phyloP scores from a whole-genome alignment of 2,797 vertebrate genomes.

The Sternarchorhynchus goeldii region DNA sequence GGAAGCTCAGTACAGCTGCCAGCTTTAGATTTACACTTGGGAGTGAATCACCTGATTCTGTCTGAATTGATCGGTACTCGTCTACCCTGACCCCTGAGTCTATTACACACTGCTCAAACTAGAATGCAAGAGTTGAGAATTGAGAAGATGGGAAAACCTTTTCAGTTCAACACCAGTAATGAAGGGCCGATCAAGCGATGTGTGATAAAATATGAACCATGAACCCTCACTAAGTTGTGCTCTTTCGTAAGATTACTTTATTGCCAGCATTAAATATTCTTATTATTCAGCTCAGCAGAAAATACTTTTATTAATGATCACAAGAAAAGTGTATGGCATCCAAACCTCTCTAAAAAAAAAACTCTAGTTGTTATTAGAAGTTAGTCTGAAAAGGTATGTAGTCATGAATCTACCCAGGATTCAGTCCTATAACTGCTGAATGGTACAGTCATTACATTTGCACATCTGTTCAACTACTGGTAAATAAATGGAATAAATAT shows the following conservation, averaged over 20 bases:
- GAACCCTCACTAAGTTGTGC: too few relatives aligned
- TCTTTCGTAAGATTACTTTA: background rate
- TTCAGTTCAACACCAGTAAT: slow-evolving; percentile 12
- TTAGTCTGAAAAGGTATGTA: slow-evolving; percentile 8
- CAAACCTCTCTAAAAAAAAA: background rate
- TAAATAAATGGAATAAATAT: background rate
- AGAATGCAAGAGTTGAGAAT: background rate
- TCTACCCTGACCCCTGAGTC: background rate
- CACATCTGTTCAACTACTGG: background rate
- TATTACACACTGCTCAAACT: background rate
- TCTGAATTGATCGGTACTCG: slow-evolving; percentile 1
- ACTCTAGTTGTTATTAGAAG: background rate
- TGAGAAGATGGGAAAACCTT: background rate
- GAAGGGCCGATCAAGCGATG: background rate
- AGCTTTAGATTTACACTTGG: slow-evolving; percentile 17
- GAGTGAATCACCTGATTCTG: slow-evolving; percentile 15
- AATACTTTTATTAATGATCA: background rate
- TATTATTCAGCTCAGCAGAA: slow-evolving; percentile 5
- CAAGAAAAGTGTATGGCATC: background rate
- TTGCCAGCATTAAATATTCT: background rate
- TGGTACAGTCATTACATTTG: background rate
- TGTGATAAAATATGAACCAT: slow-evolving; percentile 1
- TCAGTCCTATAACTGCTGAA: background rate
- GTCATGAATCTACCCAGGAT: background rate
- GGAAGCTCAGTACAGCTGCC: slow-evolving; percentile 25